A percentile compares a stretch with the other conserved stretches of the same genome.
phyloP scores from a whole-genome alignment of 2,113 vertebrate genomes.

The Lynx canadensis region DNA sequence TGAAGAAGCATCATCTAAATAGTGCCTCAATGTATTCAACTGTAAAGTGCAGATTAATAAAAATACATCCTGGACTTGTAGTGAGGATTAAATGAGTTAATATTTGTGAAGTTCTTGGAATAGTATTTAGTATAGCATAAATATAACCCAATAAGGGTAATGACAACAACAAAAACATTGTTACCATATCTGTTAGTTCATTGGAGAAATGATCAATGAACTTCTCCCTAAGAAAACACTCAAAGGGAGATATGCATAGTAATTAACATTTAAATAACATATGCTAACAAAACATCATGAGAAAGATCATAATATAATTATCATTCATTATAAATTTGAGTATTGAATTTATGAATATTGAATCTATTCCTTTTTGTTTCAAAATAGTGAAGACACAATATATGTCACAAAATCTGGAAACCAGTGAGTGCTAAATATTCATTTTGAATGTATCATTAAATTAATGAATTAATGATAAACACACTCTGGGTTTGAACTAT shows the following conservation, averaged over 20 bases:
- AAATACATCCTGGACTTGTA: not conserved
- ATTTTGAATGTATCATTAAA: not conserved
- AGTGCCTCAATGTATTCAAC: not conserved
- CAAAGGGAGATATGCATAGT: not conserved
- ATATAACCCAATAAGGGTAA: not conserved
- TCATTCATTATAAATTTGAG: not conserved
- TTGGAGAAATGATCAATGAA: not conserved
- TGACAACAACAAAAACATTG: not conserved
- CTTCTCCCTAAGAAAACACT: not conserved
- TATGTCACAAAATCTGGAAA: not conserved
- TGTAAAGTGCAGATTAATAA: not conserved
- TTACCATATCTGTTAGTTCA: not conserved
- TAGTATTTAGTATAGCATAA: not conserved
- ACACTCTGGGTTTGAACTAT: not conserved
- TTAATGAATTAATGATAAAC: not conserved
- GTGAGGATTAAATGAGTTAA: not conserved
- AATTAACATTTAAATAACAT: not conserved
- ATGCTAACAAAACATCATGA: not conserved
- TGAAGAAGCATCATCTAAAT: not conserved
- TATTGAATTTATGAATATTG: not conserved
- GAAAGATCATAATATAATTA: not conserved
- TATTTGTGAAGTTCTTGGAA: not conserved
- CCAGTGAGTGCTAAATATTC: not conserved
- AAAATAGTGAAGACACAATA: not conserved
- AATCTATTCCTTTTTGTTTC: not conserved